Evolutionary conservation across 2,113 vertebrate genomes (phyloP).

Genomic region (Microcebus ravelobensis): DNA sequence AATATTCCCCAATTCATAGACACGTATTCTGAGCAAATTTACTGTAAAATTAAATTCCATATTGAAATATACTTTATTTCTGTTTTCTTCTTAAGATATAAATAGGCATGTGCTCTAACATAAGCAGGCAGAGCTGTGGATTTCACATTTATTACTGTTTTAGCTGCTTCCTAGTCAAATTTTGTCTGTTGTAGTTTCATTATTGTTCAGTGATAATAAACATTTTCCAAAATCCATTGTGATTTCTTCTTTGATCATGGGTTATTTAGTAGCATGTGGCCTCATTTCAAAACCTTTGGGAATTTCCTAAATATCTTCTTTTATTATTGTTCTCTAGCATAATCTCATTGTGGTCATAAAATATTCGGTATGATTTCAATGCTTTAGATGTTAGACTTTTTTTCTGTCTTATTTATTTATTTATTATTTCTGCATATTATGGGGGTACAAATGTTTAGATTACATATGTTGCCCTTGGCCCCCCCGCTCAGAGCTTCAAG

Average conservation of each 20-base stretch:
- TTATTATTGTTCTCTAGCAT: not conserved
- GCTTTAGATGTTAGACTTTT: not conserved
- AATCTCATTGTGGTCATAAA: not conserved
- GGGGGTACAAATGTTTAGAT: too few relatives aligned
- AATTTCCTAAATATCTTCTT: not conserved
- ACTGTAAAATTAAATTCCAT: not conserved
- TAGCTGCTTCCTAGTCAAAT: not conserved
- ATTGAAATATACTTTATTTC: not conserved
- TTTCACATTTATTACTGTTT: not conserved
- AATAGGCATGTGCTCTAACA: not conserved
- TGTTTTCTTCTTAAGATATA: not conserved
- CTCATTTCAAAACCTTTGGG: not conserved
- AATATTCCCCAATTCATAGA: not conserved
- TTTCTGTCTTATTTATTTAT: too few relatives aligned
- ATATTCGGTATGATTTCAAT: not conserved
- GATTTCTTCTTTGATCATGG: not conserved
- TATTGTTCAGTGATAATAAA: not conserved
- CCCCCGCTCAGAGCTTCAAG: too few relatives aligned
- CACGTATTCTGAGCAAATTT: not conserved
- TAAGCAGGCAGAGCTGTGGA: not conserved
- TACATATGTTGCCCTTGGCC: too few relatives aligned
- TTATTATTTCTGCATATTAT: too few relatives aligned
- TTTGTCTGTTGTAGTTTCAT: not conserved
- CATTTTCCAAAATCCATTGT: not conserved
- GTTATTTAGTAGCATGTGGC: not conserved